A percentile compares a stretch with the other conserved stretches of the same genome.
These are phyloP conservation scores for Phasia obesa DNA, from an alignment of 2,888 invertebrate species.

Conservation along the genomic window DNA sequence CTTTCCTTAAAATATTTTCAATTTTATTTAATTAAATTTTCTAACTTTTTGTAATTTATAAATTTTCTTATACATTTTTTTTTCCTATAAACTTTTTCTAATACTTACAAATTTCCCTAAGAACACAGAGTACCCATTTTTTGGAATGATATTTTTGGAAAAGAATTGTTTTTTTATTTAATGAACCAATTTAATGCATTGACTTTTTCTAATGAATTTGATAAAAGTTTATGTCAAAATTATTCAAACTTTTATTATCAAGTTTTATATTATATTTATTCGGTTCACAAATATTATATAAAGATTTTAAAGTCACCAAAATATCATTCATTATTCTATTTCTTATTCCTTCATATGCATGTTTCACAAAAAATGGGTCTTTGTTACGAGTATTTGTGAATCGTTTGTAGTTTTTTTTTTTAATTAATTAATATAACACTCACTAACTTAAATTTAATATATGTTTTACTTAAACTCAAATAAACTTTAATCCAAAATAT, in stretches of 20 bases:
- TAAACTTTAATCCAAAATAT: neutral
- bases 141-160: constrained; percentile 83
- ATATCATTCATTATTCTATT: constrained; percentile 66
- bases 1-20: neutral
- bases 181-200: constrained; percentile 54
- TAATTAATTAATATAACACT: neutral
- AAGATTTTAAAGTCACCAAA: constrained; percentile 46
- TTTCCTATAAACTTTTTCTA: neutral
- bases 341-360: constrained; percentile 11
- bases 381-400: constrained; percentile 69
- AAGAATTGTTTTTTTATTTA: constrained; percentile 65
- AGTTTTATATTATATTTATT: neutral
- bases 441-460: constrained; percentile 3
- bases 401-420: constrained; percentile 55
- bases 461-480: neutral
- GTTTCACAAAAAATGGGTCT: constrained; percentile 63
- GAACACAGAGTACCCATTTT: constrained; percentile 77
- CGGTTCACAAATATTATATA: constrained; percentile 61
- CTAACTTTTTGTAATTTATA: neutral
- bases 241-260: too few relatives aligned
- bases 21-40: neutral
- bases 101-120: constrained; percentile 48
- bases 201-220: neutral
- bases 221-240: neutral
- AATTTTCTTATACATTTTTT: neutral